Evolutionary conservation across 2,888 invertebrate species (phyloP), one percentile per base, ranked within the genome.

Genomic region (Mythimna impura): DNA sequence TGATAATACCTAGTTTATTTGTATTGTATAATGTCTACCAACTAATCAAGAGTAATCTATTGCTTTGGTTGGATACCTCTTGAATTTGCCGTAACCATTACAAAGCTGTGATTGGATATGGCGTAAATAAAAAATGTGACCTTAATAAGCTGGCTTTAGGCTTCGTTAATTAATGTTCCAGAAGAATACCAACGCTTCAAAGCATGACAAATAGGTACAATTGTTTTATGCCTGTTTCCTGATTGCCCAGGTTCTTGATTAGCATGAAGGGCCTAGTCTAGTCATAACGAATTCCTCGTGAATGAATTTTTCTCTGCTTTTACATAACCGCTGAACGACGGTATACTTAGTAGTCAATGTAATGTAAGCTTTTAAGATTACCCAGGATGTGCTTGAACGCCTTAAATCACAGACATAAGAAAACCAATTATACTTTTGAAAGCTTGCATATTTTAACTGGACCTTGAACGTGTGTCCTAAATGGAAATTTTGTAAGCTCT

Each of bases 1-100:
- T 68, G 78, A 82, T 82, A 82, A 84, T 76, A 47, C 17, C 47
- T 47, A 79, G 67, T 75, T 82, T 82, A 80, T 82, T 82, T 83
- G 66, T 66, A 81, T 81, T 81, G 78, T 73, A 81, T 83, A 81
- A 81, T 77, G 58, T 65, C 62, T 50, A 66, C 40, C n/a, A 77
- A 67, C 65, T 84, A 60, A 76, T 84, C 43, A 70, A 73, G 67
- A 84, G 63, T 62, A 50, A 67, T 76, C 68, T 62, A 12, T 71
- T 72, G 71, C 72, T 78, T 77, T 69, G 63, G 52, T 62, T 36
- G 40, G 67, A 36, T 66, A n/a, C 20, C n/a, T n/a, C 9, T 50
- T 52, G 50, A 60, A 71, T 50, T 81, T 66, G 74, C 57, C 75
- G 76, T 80, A 66, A 74, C 62, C 22, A 52, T 57, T 65, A 80